These are phyloP conservation scores for Papilio glaucus DNA, from an alignment of 1,140 invertebrate species.

Conservation along the genomic window DNA sequence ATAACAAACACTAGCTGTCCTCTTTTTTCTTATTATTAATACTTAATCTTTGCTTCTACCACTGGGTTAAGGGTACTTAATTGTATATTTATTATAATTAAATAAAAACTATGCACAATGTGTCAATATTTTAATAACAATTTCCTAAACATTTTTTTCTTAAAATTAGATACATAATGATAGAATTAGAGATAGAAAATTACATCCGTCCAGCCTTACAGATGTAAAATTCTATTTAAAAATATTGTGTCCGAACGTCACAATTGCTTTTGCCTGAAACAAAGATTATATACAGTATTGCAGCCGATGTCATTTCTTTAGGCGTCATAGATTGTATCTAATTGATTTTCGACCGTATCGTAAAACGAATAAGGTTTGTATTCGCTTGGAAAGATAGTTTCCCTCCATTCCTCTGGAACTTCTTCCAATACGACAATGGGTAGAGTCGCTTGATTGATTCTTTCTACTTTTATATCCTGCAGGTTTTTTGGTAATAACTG, in stretches of 20 bases:
- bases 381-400: constrained; percentile 45
- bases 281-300: constrained; percentile 43
- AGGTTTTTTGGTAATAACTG: constrained; percentile 48
- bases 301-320: constrained; percentile 48
- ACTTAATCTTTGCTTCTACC: too few species aligned
- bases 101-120: neutral
- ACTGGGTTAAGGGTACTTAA: too few species aligned
- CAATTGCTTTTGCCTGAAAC: constrained; percentile 27
- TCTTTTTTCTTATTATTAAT: too few species aligned
- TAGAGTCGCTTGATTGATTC: constrained; percentile 32
- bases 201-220: constrained; percentile 31
- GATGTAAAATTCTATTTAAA: constrained; percentile 10
- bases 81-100: neutral
- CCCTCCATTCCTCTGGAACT: constrained; percentile 49
- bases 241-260: neutral
- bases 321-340: constrained; percentile 48
- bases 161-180: neutral
- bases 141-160: neutral
- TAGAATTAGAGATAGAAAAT: neutral
- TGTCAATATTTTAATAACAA: constrained; percentile 22
- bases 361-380: constrained; percentile 50
- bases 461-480: constrained; percentile 45
- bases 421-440: constrained; percentile 46
- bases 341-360: constrained; percentile 50
- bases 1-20: too few species aligned